Evolutionary conservation across 30 jellyfish, hydroid and myxozoan species (phyloP).

Genomic region (Calvadosia cruxmelitensis): DNA sequence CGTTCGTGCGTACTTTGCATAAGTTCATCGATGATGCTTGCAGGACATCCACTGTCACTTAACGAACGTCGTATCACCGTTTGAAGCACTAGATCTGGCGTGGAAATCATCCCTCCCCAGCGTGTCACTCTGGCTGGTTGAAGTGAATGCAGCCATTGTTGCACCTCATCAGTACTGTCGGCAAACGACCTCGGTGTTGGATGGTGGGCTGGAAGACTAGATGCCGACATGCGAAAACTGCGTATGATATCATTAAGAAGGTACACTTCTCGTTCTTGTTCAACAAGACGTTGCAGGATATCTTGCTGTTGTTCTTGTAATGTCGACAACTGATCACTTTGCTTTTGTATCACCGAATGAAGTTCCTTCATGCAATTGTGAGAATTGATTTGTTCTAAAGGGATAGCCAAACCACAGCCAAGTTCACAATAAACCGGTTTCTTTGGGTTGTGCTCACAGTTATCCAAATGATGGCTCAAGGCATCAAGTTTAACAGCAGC

Average conservation of each 20-base stretch:
- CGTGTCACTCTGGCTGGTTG: slow-evolving; percentile 96
- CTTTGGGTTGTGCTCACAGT: slow-evolving; percentile 88
- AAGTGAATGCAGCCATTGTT: slow-evolving; percentile 79
- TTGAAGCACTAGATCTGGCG: slow-evolving; percentile 96
- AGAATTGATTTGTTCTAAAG: slow-evolving; percentile 74
- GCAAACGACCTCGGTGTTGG: slow-evolving; percentile 63
- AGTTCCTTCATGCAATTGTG: slow-evolving; percentile 90
- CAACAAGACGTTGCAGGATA: slow-evolving; percentile 72
- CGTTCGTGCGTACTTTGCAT: slow-evolving; percentile 97
- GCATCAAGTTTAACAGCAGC: slow-evolving; percentile 83
- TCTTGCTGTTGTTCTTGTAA: slow-evolving; percentile 70
- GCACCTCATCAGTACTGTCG: slow-evolving; percentile 89
- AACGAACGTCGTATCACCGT: slow-evolving; percentile 90
- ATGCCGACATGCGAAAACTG: slow-evolving; percentile 80
- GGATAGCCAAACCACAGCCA: slow-evolving; percentile 88
- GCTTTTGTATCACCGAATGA: slow-evolving; percentile 64
- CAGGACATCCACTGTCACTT: slow-evolving; percentile 95
- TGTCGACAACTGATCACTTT: slow-evolving; percentile 73
- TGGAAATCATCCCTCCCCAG: slow-evolving; percentile 99
- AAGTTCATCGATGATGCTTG: slow-evolving; percentile 70
- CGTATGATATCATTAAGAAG: slow-evolving; percentile 73
- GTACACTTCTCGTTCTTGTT: slow-evolving; percentile 59
- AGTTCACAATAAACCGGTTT: slow-evolving; percentile 92
- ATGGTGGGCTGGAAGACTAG: slow-evolving; percentile 47
- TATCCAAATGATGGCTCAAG: slow-evolving; percentile 52